Percentiles rank a stretch among this genome's conserved stretches.
Evolutionary conservation across 2,113 vertebrate genomes (phyloP).

Genomic region (Climacteris rufus): DNA sequence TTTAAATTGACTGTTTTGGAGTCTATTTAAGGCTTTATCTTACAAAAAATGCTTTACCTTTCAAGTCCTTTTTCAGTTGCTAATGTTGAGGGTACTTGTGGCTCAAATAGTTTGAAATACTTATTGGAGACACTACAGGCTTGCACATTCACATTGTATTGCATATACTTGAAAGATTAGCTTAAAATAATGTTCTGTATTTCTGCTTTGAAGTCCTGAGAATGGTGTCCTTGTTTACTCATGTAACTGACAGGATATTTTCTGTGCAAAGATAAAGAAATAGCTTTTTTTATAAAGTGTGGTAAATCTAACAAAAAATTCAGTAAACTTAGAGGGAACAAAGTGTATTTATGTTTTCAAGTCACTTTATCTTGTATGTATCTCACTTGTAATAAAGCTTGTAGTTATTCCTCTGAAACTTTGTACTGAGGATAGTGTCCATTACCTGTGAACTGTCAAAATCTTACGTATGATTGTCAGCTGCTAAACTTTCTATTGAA

Average conservation of each 20-base stretch:
- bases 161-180: background rate
- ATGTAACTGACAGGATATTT: background rate
- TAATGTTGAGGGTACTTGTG: background rate
- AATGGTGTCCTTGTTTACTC: background rate
- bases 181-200: background rate
- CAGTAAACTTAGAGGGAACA: accelerated
- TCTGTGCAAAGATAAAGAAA: background rate
- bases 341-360: background rate
- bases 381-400: background rate
- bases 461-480: background rate
- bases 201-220: background rate
- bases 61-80: background rate
- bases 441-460: background rate
- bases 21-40: background rate
- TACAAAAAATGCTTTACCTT: background rate
- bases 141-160: background rate
- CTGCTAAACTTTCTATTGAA: background rate
- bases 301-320: background rate
- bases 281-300: background rate
- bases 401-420: background rate
- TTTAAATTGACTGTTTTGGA: background rate
- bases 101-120: background rate
- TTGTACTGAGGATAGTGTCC: background rate
- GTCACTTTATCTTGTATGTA: background rate
- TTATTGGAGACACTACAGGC: background rate